These are phyloP conservation scores for Aurelia sp. DNA, from an alignment of 30 jellyfish, hydroid and myxozoan species.

Conservation along the genomic window DNA sequence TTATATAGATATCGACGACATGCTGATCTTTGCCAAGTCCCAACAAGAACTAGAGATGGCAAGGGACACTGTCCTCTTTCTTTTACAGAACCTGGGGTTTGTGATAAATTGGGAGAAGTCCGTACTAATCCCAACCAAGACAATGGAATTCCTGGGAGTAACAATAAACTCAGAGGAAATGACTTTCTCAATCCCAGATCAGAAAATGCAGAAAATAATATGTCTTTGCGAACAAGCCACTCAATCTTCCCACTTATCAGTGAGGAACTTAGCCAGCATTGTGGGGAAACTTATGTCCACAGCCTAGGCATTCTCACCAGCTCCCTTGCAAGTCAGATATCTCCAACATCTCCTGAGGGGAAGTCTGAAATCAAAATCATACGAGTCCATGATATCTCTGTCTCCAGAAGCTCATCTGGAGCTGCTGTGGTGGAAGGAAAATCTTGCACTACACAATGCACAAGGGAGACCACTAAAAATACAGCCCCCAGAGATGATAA, in stretches of 20 bases:
- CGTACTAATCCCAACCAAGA: no score
- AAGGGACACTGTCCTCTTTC: no score
- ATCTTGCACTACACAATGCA: conserved; percentile 32
- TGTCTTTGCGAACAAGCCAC: conserved; percentile 19
- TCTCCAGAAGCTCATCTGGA: conserved; percentile 7
- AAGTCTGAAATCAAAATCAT: conserved; percentile 27
- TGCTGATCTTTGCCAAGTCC: conserved; percentile 22
- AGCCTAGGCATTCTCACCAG: conserved; percentile 60
- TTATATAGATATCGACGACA: conserved; percentile 49
- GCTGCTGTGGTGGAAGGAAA: conserved; percentile 26
- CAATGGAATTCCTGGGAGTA: no score
- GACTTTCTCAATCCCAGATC: conserved; percentile 1
- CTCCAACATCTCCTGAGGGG: conserved; percentile 25
- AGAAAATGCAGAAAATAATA: background rate
- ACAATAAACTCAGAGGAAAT: background rate
- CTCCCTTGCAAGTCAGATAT: conserved; percentile 50
- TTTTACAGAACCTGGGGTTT: no score
- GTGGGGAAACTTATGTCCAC: conserved; percentile 46
- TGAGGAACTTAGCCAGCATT: conserved; percentile 32
- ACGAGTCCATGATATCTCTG: no score
- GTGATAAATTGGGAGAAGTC: background rate
- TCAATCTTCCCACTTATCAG: conserved; percentile 6
- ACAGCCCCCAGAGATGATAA: background rate
- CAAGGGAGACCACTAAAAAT: background rate
- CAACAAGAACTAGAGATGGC: conserved; percentile 24